Base-by-base conservation (phyloP, 2,113 vertebrate genomes). In the Fukomys damarensis region DNA sequence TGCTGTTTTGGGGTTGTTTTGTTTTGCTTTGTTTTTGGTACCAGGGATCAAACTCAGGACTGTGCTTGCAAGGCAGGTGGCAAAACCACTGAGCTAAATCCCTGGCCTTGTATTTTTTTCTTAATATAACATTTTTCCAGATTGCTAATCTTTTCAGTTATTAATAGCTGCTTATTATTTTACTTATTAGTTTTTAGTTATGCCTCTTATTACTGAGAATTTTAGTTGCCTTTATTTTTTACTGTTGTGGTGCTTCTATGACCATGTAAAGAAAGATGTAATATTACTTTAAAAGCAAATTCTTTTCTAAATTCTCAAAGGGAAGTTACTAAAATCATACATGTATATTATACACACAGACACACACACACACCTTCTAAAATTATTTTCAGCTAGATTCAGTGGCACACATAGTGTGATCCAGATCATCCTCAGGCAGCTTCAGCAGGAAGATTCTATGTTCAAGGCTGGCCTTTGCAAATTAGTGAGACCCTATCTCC, bases 281-380 rank as follows among this genome's bases (percentile, higher is more conserved):
- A 7, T 35, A 35, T 46, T 79, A 92, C 43, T 82, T 92, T 92
- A 86, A 38, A 20, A 41, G 20, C 8, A 41, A 82, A 86, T 74
- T 88, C n/a, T 81, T 93, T 85, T 85, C 77, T 86, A 59, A 94
- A 54, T 93, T 95, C 54, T 89, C 56, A 86, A 79, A 96, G 19
- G 2, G 5, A 93, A 26, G 80, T 97, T 84, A 88, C 38, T 76
- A 79, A 79, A 84, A 16, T 94, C 72, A 70, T 20, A 38, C 7
- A 70, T 46, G 35, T 30, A 66, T 30, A 65, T 28, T 28, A 49
- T 41, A 26, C 38, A 49, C 68, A 56, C 11, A 61, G 6, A 24
- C 24, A 61, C 59, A 20, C 16, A n/a, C 46, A 32, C 10, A 28
- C 9, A 32, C 65, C 32, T 17, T 68, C 65, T 68, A 16, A 0